Evolutionary conservation across 2,113 vertebrate genomes (phyloP), one percentile per base, ranked within the genome.

Genomic region (Ibidorhyncha struthersii): DNA sequence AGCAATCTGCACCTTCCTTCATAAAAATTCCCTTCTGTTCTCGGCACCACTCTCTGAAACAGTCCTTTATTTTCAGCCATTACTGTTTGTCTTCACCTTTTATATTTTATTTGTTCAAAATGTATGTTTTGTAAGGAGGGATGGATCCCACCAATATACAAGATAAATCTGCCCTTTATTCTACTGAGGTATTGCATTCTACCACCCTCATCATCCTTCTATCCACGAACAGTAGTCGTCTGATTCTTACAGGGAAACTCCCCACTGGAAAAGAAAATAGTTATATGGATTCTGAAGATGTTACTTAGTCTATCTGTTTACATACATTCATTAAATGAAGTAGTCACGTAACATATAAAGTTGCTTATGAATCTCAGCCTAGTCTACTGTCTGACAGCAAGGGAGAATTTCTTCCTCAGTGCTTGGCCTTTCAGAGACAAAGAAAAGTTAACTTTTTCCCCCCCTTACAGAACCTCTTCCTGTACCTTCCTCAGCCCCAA

Each of bases 181-280:
- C 5, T 79, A 9, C 6, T 4, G 0, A 22, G 4, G 5, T 59
- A 26, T 67, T 3, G 1, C 10, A 0, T 62, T 74, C 63, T 67
- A 14, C 21, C 55, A 30, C 23, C 9, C 14, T 83, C 30, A 43
- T 45, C 29, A 25, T 34, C 49, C 49, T 58, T 53, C 23, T 45
- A 8, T 26, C 17, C 22, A 40, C 71, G 19, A 50, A 30, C 5
- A 53, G 38, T 2, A 43, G 43, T 18, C 70, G 9, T 27, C 71
- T 61, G 43, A 40, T 40, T 40, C 40, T 40, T 36, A 36, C 4
- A 80, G 23, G 36, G 27, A 50, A 85, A 3, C 3, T 69, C 15
- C 22, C 10, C 26, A 50, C 0, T 5, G 6, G 4, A 62, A 27
- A 63, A 92, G 62, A 84, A 86, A 86, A 56, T 10, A 50, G 12